Conservation (phyloP, 2,888 invertebrate genomes). For the Morinoia aosen region DNA sequence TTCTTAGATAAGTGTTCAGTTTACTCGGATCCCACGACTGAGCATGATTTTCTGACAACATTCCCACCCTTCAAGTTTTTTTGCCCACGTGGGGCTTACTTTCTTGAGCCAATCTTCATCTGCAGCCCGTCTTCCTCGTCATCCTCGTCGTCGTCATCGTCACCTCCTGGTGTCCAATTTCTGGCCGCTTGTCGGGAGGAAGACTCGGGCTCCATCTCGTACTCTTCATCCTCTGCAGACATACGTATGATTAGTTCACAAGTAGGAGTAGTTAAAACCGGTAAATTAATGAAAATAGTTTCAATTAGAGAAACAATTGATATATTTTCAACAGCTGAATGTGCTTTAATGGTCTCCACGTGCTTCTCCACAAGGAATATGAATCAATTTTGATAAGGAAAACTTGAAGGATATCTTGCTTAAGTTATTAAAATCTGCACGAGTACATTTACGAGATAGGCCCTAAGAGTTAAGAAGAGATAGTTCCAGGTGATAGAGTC, state of each 20-base stretch:
- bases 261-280: neutral
- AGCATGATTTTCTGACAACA: neutral
- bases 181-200: conserved; percentile 47
- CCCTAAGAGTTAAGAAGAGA: too few species aligned
- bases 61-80: neutral
- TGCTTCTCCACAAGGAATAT: too few species aligned
- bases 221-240: conserved; percentile 63
- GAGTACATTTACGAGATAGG: too few species aligned
- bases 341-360: too few species aligned
- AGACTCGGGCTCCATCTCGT: conserved; percentile 64
- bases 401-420: too few species aligned
- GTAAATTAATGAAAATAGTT: neutral
- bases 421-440: too few species aligned
- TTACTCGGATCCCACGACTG: neutral
- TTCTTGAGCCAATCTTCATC: conserved; percentile 59
- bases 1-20: neutral
- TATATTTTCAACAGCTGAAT: too few species aligned
- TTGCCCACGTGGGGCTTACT: neutral
- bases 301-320: too few species aligned
- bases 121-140: conserved; percentile 66
- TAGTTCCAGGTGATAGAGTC: too few species aligned
- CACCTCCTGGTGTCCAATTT: conserved; percentile 13
- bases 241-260: neutral
- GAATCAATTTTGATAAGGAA: too few species aligned
- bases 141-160: conserved; percentile 61